Evolutionary conservation across 2,113 vertebrate species (phyloP).

Genomic region (Merops nubicus): DNA sequence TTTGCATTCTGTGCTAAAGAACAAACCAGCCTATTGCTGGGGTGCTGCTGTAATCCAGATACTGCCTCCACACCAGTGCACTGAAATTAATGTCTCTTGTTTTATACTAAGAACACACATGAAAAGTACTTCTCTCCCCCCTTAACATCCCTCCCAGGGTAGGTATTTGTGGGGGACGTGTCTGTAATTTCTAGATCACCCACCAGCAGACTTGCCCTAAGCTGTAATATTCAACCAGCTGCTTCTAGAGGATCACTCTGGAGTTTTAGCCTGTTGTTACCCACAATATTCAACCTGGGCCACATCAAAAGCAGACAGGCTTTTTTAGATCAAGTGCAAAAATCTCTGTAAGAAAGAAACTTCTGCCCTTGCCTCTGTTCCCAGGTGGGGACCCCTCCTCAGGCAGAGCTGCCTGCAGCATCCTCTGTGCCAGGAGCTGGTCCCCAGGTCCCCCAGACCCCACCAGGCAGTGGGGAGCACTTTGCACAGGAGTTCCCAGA

Average conservation of each 20-base stretch:
- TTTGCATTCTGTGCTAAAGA: not conserved
- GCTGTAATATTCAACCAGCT: not conserved
- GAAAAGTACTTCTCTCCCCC: not conserved
- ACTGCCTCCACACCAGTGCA: accelerated
- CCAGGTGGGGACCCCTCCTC: not conserved
- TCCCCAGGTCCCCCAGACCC: not conserved
- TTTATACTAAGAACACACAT: too few species aligned
- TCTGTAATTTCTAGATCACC: not conserved
- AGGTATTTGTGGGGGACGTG: accelerated
- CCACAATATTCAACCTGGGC: not conserved
- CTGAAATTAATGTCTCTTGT: not conserved
- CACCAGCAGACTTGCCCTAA: not conserved
- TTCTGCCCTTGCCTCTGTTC: accelerated
- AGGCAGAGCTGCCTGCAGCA: not conserved
- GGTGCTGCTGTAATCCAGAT: accelerated
- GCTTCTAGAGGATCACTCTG: not conserved
- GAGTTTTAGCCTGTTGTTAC: not conserved
- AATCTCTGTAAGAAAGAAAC: not conserved
- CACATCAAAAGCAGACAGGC: not conserved
- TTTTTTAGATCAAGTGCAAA: not conserved
- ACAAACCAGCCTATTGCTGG: accelerated
- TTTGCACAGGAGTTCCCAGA: accelerated
- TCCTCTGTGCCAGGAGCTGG: accelerated
- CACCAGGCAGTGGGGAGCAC: not conserved
- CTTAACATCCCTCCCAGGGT: not conserved